Evolutionary conservation across 2,797 vertebrate species (phyloP).

Genomic region (Sarcophilus harrisii): DNA sequence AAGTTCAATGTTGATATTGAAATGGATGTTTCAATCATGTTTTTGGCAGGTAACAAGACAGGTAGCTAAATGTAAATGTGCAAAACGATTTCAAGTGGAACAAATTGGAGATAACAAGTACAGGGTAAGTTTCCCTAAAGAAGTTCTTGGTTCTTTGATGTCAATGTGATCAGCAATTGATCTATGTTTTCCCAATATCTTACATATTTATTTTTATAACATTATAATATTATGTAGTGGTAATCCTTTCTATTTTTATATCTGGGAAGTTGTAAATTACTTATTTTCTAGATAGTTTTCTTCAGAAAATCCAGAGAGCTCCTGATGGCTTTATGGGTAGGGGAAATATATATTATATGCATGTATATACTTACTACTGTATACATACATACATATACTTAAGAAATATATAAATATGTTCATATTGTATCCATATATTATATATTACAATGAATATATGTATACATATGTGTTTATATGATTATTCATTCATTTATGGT

Average conservation of each 20-base stretch:
- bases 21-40: slow-evolving; percentile 52
- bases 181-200: slow-evolving; percentile 32
- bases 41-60: slow-evolving; percentile 95
- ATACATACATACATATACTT: background rate
- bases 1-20: slow-evolving; percentile 26
- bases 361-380: background rate
- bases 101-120: slow-evolving; percentile 99
- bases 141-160: slow-evolving; percentile 23
- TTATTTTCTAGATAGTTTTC: background rate
- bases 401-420: background rate
- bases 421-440: background rate
- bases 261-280: background rate
- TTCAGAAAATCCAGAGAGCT: background rate
- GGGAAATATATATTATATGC: background rate
- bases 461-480: background rate
- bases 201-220: slow-evolving; percentile 49
- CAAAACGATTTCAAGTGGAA: slow-evolving; percentile 99
- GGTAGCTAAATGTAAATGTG: slow-evolving; percentile 99
- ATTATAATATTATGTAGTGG: slow-evolving; percentile 2
- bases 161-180: slow-evolving; percentile 12
- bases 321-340: background rate
- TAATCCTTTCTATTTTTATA: background rate
- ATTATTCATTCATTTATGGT: background rate
- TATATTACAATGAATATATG: background rate
- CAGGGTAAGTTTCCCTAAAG: slow-evolving; percentile 89